Base-by-base conservation (phyloP, 2,113 vertebrate genomes). In the Tringa solitaria region DNA sequence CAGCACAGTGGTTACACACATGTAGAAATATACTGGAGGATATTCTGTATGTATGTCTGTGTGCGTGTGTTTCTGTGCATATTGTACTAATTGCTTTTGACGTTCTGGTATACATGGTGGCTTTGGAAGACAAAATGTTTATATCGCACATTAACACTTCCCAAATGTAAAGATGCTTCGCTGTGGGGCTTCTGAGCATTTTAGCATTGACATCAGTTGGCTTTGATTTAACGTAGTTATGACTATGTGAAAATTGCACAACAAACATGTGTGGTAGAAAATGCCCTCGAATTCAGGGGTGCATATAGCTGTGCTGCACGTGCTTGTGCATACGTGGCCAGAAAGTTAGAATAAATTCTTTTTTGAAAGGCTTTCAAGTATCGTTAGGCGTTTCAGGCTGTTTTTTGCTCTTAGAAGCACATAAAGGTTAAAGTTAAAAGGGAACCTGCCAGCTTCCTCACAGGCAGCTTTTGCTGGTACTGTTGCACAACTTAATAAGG, bases 41-140 rank as follows among this genome's bases (percentile, higher is more conserved):
- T 63, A 8, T 37, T 53, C 28, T 69, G 26, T 26, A 9, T 5
- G 0, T 65, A 12, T 16, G n/a, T 48, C n/a, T 69, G 10, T 23
- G 28, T 20, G 50, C 0, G 1, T 75, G 41, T 59, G 33, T 45
- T 70, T 59, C 90, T 70, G n/a, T 51, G 53, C 53, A 17, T 21
- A 2, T 87, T 28, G 27, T 1, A 7, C 33, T 91, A 65, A 95
- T 82, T 87, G n/a, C 70, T 90, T 91, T 48, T 91, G 87, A 79
- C n/a, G 0, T 88, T 96, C 68, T 90, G 70, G 70, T 85, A 6
- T 65, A 39, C 41, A 33, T 76, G 87, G 84, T 83, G 87, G 61
- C 89, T 91, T 84, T 87, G 87, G 90, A 77, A 97, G 88, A 83
- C 82, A 84, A 90, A 94, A 67, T 63, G 59, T 90, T 95, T 94